Percentiles rank a stretch among this genome's conserved stretches.
phyloP scores from a whole-genome alignment of 1,140 invertebrate genomes.

The Ephestia elutella region DNA sequence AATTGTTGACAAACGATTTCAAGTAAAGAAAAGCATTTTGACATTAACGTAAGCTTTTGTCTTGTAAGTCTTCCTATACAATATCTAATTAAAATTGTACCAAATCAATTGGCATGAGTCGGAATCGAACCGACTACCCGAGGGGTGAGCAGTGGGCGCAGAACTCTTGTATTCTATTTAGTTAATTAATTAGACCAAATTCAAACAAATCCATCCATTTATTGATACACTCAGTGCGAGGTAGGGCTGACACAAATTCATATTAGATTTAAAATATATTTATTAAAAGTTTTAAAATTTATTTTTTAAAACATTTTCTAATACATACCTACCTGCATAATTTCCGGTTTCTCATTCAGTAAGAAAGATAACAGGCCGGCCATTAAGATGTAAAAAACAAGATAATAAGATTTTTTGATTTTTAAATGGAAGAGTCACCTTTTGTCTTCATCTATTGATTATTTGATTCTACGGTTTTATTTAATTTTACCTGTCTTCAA shows the following conservation, averaged over 20 bases:
- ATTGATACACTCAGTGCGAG: slow-evolving; percentile 59
- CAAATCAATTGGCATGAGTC: background rate
- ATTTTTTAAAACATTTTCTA: too few species aligned
- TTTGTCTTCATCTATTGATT: too few species aligned
- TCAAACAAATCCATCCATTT: slow-evolving; percentile 65
- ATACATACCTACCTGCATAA: too few species aligned
- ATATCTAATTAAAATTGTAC: background rate
- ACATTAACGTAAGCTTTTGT: background rate
- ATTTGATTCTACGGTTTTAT: too few species aligned
- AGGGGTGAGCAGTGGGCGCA: slow-evolving; percentile 8
- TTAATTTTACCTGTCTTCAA: too few species aligned
- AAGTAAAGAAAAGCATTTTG: too few species aligned
- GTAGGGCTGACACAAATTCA: slow-evolving; percentile 41
- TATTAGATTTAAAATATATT: background rate
- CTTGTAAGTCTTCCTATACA: background rate
- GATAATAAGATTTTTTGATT: too few species aligned
- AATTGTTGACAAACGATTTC: too few species aligned
- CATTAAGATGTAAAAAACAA: too few species aligned
- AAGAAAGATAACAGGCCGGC: too few species aligned
- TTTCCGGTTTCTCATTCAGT: too few species aligned
- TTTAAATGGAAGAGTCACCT: too few species aligned
- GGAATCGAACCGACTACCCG: background rate
- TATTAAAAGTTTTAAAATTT: background rate
- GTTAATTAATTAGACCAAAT: slow-evolving; percentile 71
- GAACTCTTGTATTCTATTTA: slow-evolving; percentile 48